These are phyloP conservation scores for Tanaodytes sp. DNA, from an alignment of 2,888 invertebrate species.

Conservation along the genomic window DNA sequence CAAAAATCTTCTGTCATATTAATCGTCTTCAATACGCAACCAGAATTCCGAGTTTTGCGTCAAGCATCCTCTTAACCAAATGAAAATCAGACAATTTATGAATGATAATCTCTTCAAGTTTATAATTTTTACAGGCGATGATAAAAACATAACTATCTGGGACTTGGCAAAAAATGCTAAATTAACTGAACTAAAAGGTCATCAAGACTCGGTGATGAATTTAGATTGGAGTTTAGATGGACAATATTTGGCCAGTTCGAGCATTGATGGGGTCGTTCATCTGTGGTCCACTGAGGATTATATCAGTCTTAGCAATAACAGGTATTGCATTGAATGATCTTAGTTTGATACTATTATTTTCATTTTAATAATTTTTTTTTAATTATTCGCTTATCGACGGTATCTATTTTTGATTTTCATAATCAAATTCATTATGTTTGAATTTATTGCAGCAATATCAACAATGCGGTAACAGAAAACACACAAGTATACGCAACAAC, in stretches of 20 bases:
- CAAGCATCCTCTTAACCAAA: no score
- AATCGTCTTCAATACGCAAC: no score
- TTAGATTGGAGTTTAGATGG: constrained; percentile 71
- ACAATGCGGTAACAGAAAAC: constrained; percentile 58
- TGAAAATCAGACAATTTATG: no score
- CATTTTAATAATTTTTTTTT: no score
- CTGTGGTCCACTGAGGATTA: constrained; percentile 68
- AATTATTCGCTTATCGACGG: no score
- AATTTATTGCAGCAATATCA: constrained; percentile 63
- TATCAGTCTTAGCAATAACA: constrained; percentile 63
- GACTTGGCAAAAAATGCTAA: constrained; percentile 68
- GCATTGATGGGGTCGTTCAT: constrained; percentile 67
- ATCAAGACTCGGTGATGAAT: constrained; percentile 70
- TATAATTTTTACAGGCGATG: constrained; percentile 73
- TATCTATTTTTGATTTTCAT: no score
- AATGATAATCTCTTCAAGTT: constrained; percentile 79
- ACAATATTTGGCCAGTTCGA: constrained; percentile 70
- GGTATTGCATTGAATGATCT: constrained; percentile 52
- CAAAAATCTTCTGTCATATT: no score
- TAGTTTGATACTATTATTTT: not conserved
- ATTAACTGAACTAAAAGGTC: constrained; percentile 69
- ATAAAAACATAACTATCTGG: constrained; percentile 69
- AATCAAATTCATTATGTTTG: constrained; percentile 5
- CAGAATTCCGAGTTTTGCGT: no score
- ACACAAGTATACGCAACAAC: constrained; percentile 67